Base-by-base conservation (phyloP, 2,113 vertebrate genomes). In the Saguinus midas region DNA sequence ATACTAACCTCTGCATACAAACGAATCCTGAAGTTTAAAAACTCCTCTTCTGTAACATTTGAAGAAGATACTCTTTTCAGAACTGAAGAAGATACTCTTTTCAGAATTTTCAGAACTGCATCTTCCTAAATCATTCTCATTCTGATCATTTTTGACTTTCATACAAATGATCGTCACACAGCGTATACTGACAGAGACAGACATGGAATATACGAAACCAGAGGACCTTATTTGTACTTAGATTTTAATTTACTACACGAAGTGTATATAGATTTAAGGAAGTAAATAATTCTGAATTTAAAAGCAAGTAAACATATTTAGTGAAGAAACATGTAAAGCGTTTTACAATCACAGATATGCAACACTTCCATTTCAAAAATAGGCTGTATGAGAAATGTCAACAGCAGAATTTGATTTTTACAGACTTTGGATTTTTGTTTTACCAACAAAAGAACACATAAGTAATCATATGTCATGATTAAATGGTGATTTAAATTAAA, bases 381-480 rank as follows among this genome's bases (percentile, higher is more conserved):
- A 79, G 35, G 10, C 61, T 27, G 45, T 61, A 80, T 43, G 68
- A 94, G 64, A 92, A 82, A 87, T 95, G 25, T 3, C 21, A 90
- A 23, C n/a, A 68, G 25, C 17, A 92, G 86, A 94, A 80, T 66
- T 96, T 72, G 1, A 3, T 72, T 75, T 32, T 72, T 5, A 8
- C 4, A 61, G 64, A 50, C 17, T 66, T 95, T 76, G n/a, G 40
- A 40, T 70, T 13, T 29, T 96, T 9, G 50, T 81, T 55, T 93
- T 95, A 84, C 27, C 91, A 91, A 97, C 58, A n/a, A 76, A 52
- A 97, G 82, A 52, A 98, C 82, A 40, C 52, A 50, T 90, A 83
- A 93, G 68, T 8, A 91, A 95, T 88, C 5, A 79, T 93, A 95
- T 73, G 87, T 3, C 75, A 91, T 58, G 20, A 3, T 58, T 96